These are phyloP conservation scores for Machaerirhynchus nigripectus DNA, from an alignment of 2,113 vertebrate genomes.

Conservation along the genomic window DNA sequence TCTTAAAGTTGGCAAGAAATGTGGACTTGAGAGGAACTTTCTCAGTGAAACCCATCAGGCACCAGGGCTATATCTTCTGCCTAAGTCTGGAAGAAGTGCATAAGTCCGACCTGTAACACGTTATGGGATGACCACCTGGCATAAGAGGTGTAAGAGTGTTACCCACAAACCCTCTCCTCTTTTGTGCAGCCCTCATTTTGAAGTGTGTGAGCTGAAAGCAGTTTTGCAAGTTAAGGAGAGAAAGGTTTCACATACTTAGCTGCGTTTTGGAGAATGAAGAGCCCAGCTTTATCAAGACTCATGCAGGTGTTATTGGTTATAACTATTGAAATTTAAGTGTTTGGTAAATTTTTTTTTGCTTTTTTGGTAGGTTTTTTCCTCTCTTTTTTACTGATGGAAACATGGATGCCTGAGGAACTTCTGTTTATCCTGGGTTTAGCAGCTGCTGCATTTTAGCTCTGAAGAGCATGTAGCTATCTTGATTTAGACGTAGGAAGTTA, in stretches of 20 bases:
- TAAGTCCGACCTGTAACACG: not conserved
- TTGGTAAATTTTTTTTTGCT: not conserved
- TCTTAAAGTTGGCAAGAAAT: not conserved
- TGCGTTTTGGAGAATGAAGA: not conserved
- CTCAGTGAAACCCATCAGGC: not conserved
- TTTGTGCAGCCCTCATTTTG: not conserved
- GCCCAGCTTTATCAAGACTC: not conserved
- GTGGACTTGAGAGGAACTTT: not conserved
- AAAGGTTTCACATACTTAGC: not conserved
- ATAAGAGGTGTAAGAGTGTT: not conserved
- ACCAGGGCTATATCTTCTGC: not conserved
- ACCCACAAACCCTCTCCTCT: not conserved
- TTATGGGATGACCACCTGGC: not conserved
- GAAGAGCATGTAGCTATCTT: not conserved
- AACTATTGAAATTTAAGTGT: not conserved
- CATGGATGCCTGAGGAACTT: not conserved
- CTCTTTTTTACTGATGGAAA: not conserved
- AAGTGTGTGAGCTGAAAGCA: not conserved
- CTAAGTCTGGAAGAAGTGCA: not conserved
- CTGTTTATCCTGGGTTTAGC: not conserved
- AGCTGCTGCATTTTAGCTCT: not conserved
- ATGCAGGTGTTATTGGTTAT: not conserved
- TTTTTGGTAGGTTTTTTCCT: fast-evolving
- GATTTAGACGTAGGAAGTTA: not conserved
- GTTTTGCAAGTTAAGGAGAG: not conserved